Base-by-base conservation (phyloP, 2,797 vertebrate genomes). In the Oryzias dopingdopingensis region DNA sequence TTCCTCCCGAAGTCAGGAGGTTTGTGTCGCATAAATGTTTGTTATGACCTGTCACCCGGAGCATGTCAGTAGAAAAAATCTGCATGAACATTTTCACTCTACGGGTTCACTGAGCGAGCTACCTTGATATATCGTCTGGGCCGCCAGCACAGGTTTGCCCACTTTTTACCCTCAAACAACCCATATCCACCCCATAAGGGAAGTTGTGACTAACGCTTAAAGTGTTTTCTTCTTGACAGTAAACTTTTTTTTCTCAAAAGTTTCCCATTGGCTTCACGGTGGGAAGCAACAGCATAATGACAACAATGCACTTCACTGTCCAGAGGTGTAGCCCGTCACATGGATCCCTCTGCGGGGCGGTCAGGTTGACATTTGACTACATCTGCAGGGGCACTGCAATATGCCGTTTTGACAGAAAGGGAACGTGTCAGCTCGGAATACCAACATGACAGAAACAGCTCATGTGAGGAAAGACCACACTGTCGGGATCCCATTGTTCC, bases 351-450 rank as follows among this genome's bases (percentile, higher is more conserved):
- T 42, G 65, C 43, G 82, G 69, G 74, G 73, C 67, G 59, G 57
- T 63, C 55, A 4, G 24, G 64, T 32, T 90, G 88, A 88, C 89
- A 88, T 90, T 90, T 88, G 74, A 79, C 75, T 80, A 52, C 66
- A 79, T 72, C 87, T 74, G 60, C 86, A 80, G 86, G 88, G 80
- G 74, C 47, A 75, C 32, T 13, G 82, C 76, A 76, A 81, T 77
- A 71, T 78, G 79, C 57, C 20, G 49, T 62, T 84, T 84, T 84
- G 86, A 89, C 79, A 74, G 84, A 76, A 82, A 81, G 80, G 72
- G 59, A 69, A 78, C 73, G 4, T 83, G 85, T 84, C 87, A 88
- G 75, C 67, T 77, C 62, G 51, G 80, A 72, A 74, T 52, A 73
- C 45, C 63, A 70, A 59, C 53, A 16, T 73, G 77, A 77, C 74